phyloP scores from a whole-genome alignment of 2,797 vertebrate species.

The Hirundo rustica region DNA sequence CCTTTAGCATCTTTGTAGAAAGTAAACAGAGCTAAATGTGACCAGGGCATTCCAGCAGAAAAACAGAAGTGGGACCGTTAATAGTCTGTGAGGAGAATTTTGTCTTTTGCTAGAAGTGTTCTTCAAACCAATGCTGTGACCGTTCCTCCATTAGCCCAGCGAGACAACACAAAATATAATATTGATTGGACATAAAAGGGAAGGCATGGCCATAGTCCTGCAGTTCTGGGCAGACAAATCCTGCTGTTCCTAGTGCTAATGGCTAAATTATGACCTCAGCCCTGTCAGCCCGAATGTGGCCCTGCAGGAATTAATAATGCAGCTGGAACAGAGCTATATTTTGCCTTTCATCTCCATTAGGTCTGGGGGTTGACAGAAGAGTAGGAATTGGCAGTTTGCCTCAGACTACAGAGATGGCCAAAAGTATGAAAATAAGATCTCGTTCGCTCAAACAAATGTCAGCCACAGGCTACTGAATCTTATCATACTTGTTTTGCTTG shows the following conservation, averaged over 20 bases:
- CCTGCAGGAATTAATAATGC: constrained; percentile 60
- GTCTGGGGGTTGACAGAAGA: constrained; percentile 41
- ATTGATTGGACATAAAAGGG: constrained; percentile 52
- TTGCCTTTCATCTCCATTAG: constrained; percentile 69
- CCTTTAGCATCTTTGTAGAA: neutral
- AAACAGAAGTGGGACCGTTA: neutral
- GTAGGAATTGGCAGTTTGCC: constrained; percentile 48
- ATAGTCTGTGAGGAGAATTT: neutral
- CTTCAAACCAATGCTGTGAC: neutral
- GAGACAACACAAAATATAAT: constrained; percentile 2
- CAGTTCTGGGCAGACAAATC: constrained; percentile 9
- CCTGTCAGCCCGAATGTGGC: constrained; percentile 39
- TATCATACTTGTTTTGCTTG: constrained; percentile 40
- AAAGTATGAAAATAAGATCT: constrained; percentile 53
- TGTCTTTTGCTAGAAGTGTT: neutral
- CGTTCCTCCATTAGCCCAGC: constrained; percentile 3
- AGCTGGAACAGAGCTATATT: constrained; percentile 57
- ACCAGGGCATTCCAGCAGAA: neutral
- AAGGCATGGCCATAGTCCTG: neutral
- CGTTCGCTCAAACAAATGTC: neutral
- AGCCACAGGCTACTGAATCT: constrained; percentile 60
- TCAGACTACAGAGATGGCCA: constrained; percentile 36
- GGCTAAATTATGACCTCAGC: constrained; percentile 54
- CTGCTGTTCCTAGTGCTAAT: constrained; percentile 39
- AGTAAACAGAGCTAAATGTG: neutral